These are phyloP conservation scores for Cerastis rubricosa DNA, from an alignment of 2,888 invertebrate species.

Conservation along the genomic window DNA sequence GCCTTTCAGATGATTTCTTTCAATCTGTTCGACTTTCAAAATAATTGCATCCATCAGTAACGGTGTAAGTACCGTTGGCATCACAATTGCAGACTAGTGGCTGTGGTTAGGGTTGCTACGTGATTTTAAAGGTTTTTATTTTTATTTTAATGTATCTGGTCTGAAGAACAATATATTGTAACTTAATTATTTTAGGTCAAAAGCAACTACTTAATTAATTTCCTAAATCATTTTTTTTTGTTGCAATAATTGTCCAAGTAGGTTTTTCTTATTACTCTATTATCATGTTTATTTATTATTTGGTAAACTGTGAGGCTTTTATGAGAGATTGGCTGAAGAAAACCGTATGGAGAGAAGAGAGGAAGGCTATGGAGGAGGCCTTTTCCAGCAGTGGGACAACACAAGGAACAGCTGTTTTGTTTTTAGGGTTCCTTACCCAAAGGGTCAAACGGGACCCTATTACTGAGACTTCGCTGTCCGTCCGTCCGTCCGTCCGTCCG, in stretches of 20 bases:
- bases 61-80: conserved; percentile 61
- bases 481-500: no score
- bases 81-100: conserved; percentile 42
- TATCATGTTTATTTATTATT: no score
- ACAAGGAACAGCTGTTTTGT: no score
- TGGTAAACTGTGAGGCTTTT: no score
- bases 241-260: neutral
- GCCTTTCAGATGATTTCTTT: conserved; percentile 45
- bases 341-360: no score
- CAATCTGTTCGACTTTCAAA: conserved; percentile 67
- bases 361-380: no score
- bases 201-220: neutral
- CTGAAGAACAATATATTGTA: neutral
- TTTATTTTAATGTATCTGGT: neutral
- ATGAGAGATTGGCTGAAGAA: no score
- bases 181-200: neutral
- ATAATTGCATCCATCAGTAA: conserved; percentile 70
- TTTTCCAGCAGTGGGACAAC: no score
- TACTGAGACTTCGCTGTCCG: no score
- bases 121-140: neutral
- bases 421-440: no score
- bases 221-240: neutral
- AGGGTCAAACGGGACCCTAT: no score
- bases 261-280: no score
- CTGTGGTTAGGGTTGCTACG: conserved; percentile 39